Evolutionary conservation across 2,797 vertebrate species (phyloP), one percentile per base, ranked within the genome.

Genomic region (Cryptoblepharus egeriae): DNA sequence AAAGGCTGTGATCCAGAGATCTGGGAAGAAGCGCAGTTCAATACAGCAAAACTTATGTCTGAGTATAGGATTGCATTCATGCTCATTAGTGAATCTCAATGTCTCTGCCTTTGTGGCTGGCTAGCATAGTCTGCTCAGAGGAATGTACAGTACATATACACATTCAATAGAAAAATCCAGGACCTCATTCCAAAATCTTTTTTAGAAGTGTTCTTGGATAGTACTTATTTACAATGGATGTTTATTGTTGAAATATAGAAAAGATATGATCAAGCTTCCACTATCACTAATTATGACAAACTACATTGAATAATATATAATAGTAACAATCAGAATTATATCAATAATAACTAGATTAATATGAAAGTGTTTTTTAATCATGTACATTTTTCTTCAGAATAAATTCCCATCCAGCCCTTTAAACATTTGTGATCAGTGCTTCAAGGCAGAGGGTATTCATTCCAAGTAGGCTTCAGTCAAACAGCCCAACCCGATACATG

Each of bases 131-230:
- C 86, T 89, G 86, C 91, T 42, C 81, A 85, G 72, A 75, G 84
- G 88, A 87, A 83, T 85, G 87, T 91, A 91, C 79, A 85, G 87
- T 91, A 91, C 79, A 85, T 83, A 90, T 88, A 88, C 90, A 79
- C 85, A 88, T 69, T 30, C 78, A 89, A 60, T 71, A 37, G 82
- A 78, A 87, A 52, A 52, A 61, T 37, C 55, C 74, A 58, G 37
- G n/a, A 1, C 79, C 87, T 86, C 86, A 91, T 75, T 85, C 89
- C 86, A 84, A 64, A 69, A 16, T 81, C 86, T 74, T 68, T 55
- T 89, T 87, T 52, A 67, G 75, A 77, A 85, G 81, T 37, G 26
- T 39, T 74, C 55, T 76, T 7, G 1, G 1, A 1, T 37, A 30
- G 80, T 28, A 49, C 69, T 76, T 58, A 28, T 30, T 75, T 60